Conservation (phyloP, 2,797 vertebrate species). For the Rhinichthys osculus region DNA sequence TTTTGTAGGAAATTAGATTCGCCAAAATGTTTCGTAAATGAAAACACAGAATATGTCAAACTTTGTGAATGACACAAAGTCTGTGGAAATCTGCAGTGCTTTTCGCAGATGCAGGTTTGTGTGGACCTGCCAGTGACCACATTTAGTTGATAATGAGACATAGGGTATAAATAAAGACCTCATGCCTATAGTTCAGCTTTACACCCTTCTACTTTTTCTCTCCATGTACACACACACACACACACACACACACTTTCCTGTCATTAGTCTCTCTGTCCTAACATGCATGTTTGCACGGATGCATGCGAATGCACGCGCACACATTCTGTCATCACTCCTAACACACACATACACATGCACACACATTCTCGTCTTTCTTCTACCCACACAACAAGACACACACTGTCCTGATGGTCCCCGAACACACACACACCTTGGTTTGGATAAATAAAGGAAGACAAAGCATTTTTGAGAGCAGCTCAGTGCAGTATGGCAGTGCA, state of each 20-base stretch:
- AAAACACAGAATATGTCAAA: background rate
- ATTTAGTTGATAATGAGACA: slow-evolving; percentile 25
- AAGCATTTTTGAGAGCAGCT: slow-evolving; percentile 67
- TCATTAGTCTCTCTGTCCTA: slow-evolving; percentile 46
- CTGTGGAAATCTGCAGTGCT: slow-evolving; percentile 12
- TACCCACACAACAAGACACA: background rate
- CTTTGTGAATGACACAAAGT: background rate
- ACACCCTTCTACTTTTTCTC: slow-evolving; percentile 30
- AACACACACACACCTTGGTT: slow-evolving; percentile 40
- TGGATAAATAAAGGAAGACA: slow-evolving; percentile 64
- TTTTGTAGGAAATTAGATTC: background rate
- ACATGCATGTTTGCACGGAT: slow-evolving; percentile 27
- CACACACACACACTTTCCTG: slow-evolving; percentile 26
- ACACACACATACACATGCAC: slow-evolving; percentile 9
- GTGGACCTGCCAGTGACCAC: slow-evolving; percentile 21
- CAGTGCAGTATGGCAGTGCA: slow-evolving; percentile 59
- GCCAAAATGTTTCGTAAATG: background rate
- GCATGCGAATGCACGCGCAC: slow-evolving; percentile 31
- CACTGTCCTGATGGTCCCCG: background rate
- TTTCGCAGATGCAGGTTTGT: background rate
- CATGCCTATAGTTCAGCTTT: background rate
- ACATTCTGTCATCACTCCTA: background rate
- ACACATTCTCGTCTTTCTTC: background rate
- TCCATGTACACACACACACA: slow-evolving; percentile 30
- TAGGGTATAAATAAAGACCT: slow-evolving; percentile 9